A percentile compares a stretch with the other conserved stretches of the same genome.
Conservation (phyloP, 2,888 invertebrate species). For the Syrphus vitripennis region DNA sequence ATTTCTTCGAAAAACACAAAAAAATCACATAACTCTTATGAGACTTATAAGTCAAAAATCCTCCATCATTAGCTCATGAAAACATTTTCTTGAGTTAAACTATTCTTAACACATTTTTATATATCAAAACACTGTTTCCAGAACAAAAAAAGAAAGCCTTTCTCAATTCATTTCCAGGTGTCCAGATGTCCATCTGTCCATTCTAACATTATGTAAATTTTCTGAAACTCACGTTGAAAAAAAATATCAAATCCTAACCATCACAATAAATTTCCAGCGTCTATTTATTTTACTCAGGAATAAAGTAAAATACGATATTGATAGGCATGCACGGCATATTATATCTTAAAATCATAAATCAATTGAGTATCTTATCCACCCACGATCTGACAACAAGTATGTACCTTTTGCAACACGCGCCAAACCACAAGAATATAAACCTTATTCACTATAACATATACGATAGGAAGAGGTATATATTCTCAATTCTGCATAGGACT, state of each 20-base stretch:
- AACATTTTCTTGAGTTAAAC: no score
- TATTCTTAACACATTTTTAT: no score
- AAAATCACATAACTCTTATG: no score
- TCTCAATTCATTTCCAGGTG: neutral
- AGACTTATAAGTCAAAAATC: no score
- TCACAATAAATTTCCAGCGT: neutral
- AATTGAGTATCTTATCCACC: conserved; percentile 48
- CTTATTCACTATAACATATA: neutral
- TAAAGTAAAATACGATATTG: conserved; percentile 29
- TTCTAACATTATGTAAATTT: neutral
- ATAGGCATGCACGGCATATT: conserved; percentile 39
- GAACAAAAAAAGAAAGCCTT: neutral
- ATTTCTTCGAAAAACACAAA: no score
- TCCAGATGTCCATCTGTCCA: neutral
- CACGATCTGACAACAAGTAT: conserved; percentile 52
- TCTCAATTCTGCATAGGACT: neutral
- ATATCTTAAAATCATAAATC: conserved; percentile 43
- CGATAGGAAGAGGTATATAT: neutral
- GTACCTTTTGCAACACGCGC: conserved; percentile 3
- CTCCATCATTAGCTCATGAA: no score
- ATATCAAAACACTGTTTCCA: neutral
- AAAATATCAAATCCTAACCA: neutral
- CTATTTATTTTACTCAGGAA: neutral
- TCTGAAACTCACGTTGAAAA: neutral
- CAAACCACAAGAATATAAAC: neutral